phyloP scores from a whole-genome alignment of 2,113 vertebrate genomes.

The Odocoileus virginianus region DNA sequence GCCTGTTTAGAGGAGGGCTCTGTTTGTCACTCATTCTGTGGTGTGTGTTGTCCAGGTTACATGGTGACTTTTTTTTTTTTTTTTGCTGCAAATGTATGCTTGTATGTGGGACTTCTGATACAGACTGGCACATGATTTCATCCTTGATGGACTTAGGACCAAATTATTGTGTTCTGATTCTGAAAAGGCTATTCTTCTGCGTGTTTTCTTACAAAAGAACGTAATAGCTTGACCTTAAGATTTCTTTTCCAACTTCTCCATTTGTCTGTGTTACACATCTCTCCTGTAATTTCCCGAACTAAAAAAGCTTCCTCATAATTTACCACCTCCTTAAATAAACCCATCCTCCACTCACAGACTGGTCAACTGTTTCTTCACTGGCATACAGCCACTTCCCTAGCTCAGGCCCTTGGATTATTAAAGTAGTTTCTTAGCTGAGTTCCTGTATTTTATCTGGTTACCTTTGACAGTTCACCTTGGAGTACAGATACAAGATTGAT shows the following conservation, averaged over 20 bases:
- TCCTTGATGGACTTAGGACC: background rate
- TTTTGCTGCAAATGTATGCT: background rate
- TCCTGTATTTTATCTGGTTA: background rate
- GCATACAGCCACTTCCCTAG: background rate
- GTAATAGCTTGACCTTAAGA: background rate
- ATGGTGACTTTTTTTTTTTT: background rate
- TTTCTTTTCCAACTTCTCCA: background rate
- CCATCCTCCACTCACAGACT: background rate
- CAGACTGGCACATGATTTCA: background rate
- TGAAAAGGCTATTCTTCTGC: background rate
- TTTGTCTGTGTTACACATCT: background rate
- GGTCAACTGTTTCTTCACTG: background rate
- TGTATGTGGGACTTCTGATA: constrained; percentile 20
- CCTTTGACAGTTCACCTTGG: background rate
- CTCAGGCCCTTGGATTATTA: background rate
- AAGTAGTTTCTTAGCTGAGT: background rate
- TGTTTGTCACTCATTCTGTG: background rate
- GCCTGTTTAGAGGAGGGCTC: background rate
- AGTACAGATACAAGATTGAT: background rate
- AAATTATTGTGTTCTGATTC: background rate
- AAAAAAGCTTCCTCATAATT: background rate
- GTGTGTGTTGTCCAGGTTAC: background rate
- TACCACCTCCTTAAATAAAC: background rate
- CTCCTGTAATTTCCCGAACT: background rate
- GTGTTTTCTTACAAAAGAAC: background rate